These are phyloP conservation scores for Macrosiphum euphorbiae DNA, from an alignment of 2,888 invertebrate species.

Conservation along the genomic window DNA sequence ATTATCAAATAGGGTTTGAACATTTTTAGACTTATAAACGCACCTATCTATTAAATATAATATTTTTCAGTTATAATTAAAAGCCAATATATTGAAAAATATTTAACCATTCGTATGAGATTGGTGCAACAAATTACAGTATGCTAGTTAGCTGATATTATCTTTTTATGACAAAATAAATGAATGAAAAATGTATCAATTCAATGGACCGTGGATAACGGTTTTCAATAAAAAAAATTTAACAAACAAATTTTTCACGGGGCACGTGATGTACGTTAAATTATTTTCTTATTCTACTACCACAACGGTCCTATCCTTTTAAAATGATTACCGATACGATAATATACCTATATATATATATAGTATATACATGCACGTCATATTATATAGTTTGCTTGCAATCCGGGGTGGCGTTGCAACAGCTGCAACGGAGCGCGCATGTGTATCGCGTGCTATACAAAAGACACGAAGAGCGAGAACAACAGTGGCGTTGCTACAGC, in stretches of 20 bases:
- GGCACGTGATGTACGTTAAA: neutral
- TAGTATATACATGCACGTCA: neutral
- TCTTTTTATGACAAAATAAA: neutral
- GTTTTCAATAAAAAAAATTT: neutral
- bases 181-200: neutral
- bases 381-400: constrained; percentile 26
- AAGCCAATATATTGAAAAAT: neutral
- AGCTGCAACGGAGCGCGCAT: constrained; percentile 54
- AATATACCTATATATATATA: neutral
- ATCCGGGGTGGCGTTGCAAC: constrained; percentile 53
- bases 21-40: neutral
- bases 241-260: neutral
- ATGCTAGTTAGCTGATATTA: neutral
- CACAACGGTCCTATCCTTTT: constrained; percentile 6
- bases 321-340: constrained; percentile 11
- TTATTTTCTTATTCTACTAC: neutral
- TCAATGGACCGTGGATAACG: neutral
- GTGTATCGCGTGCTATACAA: constrained; percentile 58
- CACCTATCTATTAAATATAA: neutral
- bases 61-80: neutral
- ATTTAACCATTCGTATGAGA: neutral
- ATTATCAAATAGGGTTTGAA: neutral
- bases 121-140: neutral
- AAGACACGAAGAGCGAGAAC: constrained; percentile 53
- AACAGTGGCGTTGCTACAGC: constrained; percentile 8